These are phyloP conservation scores for Hirtodrosophila histrioides DNA, from an alignment of 2,888 invertebrate species.

Conservation along the genomic window DNA sequence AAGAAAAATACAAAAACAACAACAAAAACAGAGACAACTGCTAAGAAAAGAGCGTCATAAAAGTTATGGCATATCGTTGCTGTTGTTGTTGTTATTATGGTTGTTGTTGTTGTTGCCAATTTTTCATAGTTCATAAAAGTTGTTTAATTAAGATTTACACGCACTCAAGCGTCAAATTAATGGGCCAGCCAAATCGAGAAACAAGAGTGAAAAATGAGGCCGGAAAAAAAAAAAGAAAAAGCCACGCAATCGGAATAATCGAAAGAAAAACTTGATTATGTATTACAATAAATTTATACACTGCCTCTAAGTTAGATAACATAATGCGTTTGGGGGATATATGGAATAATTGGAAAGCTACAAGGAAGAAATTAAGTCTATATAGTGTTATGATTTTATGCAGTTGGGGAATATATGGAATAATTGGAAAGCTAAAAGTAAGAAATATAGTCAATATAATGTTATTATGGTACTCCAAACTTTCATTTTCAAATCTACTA, in stretches of 20 bases:
- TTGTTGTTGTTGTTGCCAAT: constrained; percentile 32
- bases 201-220: constrained; percentile 14
- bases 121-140: constrained; percentile 51
- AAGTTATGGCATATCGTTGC: constrained; percentile 29
- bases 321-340: too few relatives aligned
- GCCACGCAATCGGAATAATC: constrained; percentile 37
- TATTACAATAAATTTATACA: not conserved
- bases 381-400: too few relatives aligned
- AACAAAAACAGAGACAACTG: constrained; percentile 25
- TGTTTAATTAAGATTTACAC: constrained; percentile 60
- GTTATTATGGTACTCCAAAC: too few relatives aligned
- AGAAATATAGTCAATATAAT: too few relatives aligned
- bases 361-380: too few relatives aligned
- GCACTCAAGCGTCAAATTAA: constrained; percentile 61
- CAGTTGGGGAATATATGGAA: too few relatives aligned
- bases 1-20: constrained; percentile 6
- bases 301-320: not conserved
- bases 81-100: constrained; percentile 24
- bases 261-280: constrained; percentile 11
- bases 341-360: too few relatives aligned
- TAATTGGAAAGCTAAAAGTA: too few relatives aligned
- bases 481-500: too few relatives aligned
- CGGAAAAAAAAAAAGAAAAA: constrained; percentile 31
- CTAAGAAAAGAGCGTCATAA: constrained; percentile 25
- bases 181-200: constrained; percentile 19